Evolutionary conservation across 2,113 vertebrate genomes (phyloP), one percentile per base, ranked within the genome.

Genomic region (Atlantisia rogersi): DNA sequence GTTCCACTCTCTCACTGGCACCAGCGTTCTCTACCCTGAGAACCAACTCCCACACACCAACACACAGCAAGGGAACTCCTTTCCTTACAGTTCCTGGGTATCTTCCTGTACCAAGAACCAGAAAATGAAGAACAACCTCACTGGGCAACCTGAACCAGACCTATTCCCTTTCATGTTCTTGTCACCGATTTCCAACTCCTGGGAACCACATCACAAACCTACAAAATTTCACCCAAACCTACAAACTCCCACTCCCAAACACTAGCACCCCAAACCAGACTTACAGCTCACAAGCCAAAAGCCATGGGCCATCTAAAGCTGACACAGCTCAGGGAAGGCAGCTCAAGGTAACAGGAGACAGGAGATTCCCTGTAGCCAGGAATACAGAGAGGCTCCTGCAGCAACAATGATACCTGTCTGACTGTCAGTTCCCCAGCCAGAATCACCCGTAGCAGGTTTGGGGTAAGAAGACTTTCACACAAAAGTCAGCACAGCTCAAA

Each of bases 11-110:
- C n/a, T 91, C 65, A 26, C 73, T 82, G 86, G 73, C 86, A 93
- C 62, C 88, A 84, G 60, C 2, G 1, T 58, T 44, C 71, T 92
- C 82, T 93, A 88, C 69, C 91, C 95, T 56, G 37, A 65, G 92
- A 92, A 62, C 91, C 48, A 93, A 65, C 95, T 95, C 86, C 95
- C 74, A 90, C 83, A 60, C 73, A 92, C 60, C 67, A 75, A 60
- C 44, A 87, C 81, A 73, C 53, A 58, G 73, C 79, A 68, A 88
- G 42, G 73, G 46, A 94, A 86, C 73, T 92, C 69, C 80, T 86
- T 83, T 65, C 71, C 53, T 81, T 60, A 24, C 62, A 75, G 35
- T 53, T 93, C 48, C 48, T 48, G 20, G n/a, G 12, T 75, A 60
- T 67, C 73, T 93, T 88, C 73, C 48, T 1, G 1, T 71, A 79